These are phyloP conservation scores for Pherbina coryleti DNA, from an alignment of 2,888 invertebrate genomes.

Conservation along the genomic window DNA sequence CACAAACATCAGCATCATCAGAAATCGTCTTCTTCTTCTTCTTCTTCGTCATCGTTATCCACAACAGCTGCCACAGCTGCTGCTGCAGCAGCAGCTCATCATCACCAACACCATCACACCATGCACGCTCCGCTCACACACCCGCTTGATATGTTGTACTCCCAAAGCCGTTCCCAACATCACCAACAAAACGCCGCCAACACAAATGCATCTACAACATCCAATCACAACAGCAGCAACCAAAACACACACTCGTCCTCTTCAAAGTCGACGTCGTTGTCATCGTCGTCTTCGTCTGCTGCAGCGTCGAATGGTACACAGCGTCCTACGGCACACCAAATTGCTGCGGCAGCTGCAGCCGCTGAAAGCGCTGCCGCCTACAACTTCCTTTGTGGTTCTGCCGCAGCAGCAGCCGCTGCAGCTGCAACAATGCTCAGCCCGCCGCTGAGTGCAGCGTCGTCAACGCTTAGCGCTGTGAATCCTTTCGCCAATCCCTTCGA, in stretches of 20 bases:
- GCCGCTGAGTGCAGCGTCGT: conserved; percentile 57
- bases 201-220: conserved; percentile 49
- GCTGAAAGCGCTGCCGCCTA: conserved; percentile 63
- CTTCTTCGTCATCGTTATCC: conserved; percentile 31
- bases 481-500: conserved; percentile 54
- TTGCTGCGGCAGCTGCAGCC: conserved; percentile 64
- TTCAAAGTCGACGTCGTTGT: conserved; percentile 34
- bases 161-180: conserved; percentile 59
- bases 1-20: conserved; percentile 34
- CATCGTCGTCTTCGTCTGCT: conserved; percentile 11
- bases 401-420: conserved; percentile 59
- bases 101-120: conserved; percentile 36
- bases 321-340: conserved; percentile 55
- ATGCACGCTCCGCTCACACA: conserved; percentile 52
- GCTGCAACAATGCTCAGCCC: conserved; percentile 67
- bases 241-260: conserved; percentile 40
- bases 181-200: conserved; percentile 51
- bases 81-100: conserved; percentile 39
- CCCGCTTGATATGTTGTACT: conserved; percentile 68
- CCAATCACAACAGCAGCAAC: conserved; percentile 44
- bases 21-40: conserved; percentile 8
- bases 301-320: conserved; percentile 3
- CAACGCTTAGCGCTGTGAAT: conserved; percentile 55
- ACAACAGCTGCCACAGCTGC: conserved; percentile 18
- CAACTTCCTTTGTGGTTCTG: conserved; percentile 51